These are phyloP conservation scores for Craterocephalus amniculus DNA, from an alignment of 2,797 vertebrate genomes.

Conservation along the genomic window DNA sequence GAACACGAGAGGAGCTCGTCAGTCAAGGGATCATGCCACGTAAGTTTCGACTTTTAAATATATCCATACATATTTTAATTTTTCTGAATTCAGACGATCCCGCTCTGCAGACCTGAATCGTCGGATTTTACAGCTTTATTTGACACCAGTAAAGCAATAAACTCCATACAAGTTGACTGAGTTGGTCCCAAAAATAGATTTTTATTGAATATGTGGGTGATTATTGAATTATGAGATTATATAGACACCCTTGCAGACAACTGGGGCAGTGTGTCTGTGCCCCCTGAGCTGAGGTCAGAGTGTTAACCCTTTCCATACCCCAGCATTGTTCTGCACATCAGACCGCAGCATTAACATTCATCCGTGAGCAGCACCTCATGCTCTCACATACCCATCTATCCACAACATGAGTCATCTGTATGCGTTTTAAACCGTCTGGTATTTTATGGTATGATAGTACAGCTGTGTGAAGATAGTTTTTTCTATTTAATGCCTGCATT, in stretches of 20 bases:
- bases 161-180: neutral
- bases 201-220: neutral
- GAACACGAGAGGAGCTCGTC: slow-evolving; percentile 96
- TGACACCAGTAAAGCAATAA: neutral
- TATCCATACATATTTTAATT: neutral
- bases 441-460: neutral
- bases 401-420: neutral
- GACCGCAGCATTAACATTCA: neutral
- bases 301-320: slow-evolving; percentile 11
- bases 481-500: slow-evolving; percentile 18
- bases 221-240: neutral
- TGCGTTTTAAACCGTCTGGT: neutral
- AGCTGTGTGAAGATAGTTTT: neutral
- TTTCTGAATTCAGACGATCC: neutral
- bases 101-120: neutral
- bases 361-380: neutral
- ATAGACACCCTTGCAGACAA: neutral
- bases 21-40: slow-evolving; percentile 99
- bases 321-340: slow-evolving; percentile 2
- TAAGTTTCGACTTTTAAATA: slow-evolving; percentile 81
- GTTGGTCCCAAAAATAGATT: neutral
- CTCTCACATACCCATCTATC: neutral
- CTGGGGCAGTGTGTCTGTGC: neutral
- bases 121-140: neutral
- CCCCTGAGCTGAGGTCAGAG: slow-evolving; percentile 21